A percentile compares a stretch with the other conserved stretches of the same genome.
phyloP scores from a whole-genome alignment of 2,888 invertebrate genomes.

The Lasius fuliginosus region DNA sequence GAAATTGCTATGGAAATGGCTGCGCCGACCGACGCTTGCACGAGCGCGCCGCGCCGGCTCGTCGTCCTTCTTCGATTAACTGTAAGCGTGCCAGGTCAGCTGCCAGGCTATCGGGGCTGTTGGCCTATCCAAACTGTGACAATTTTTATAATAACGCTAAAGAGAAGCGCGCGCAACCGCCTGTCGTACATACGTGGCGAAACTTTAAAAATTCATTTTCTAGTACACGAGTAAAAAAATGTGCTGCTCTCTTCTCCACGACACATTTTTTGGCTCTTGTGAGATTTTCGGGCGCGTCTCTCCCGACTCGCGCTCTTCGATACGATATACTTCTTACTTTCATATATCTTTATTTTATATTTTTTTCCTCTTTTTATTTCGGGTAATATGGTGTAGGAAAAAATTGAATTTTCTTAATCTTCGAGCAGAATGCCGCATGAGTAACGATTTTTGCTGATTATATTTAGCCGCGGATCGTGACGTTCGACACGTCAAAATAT shows the following conservation, averaged over 20 bases:
- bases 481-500: slow-evolving; percentile 12
- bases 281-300: neutral
- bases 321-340: neutral
- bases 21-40: slow-evolving; percentile 38
- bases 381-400: neutral
- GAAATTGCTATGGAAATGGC: slow-evolving; percentile 84
- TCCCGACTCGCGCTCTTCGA: neutral
- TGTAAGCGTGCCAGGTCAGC: slow-evolving; percentile 32
- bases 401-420: slow-evolving; percentile 18
- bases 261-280: neutral
- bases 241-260: neutral
- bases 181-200: neutral
- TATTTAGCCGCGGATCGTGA: neutral
- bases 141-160: slow-evolving; percentile 32
- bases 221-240: neutral
- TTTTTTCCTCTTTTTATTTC: neutral
- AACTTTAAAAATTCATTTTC: slow-evolving; percentile 20
- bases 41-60: slow-evolving; percentile 9
- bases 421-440: neutral
- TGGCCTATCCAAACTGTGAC: slow-evolving; percentile 21
- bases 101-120: slow-evolving; percentile 5
- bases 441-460: neutral
- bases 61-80: slow-evolving; percentile 53
- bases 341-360: neutral
- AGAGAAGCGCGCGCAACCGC: neutral